These are phyloP conservation scores for Benitochromis conjunctus DNA, from an alignment of 2,113 vertebrate genomes.

Conservation along the genomic window DNA sequence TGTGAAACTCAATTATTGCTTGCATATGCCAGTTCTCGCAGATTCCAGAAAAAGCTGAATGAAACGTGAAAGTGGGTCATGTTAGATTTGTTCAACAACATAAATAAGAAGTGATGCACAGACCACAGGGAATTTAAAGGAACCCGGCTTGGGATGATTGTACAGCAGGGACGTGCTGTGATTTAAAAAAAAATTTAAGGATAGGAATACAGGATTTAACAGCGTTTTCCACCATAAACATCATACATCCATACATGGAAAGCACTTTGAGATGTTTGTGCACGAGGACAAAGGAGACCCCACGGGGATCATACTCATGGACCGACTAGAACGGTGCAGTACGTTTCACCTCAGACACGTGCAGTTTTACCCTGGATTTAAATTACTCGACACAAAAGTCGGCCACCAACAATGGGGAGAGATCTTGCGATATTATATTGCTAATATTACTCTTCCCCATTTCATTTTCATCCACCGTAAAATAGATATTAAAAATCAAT, in stretches of 20 bases:
- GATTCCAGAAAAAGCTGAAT: neutral
- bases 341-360: neutral
- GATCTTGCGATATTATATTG: neutral
- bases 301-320: neutral
- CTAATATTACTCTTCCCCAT: neutral
- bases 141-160: neutral
- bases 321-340: neutral
- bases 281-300: neutral
- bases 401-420: neutral
- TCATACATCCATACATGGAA: neutral
- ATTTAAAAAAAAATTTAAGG: neutral
- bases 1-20: slow-evolving; percentile 8
- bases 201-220: neutral
- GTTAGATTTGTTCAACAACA: slow-evolving; percentile 29
- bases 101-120: slow-evolving; percentile 17
- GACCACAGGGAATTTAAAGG: slow-evolving; percentile 1
- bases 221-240: neutral
- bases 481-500: neutral
- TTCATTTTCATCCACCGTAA: neutral
- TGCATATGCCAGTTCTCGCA: neutral
- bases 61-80: slow-evolving; percentile 39
- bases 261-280: neutral
- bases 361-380: neutral
- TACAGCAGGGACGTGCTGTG: neutral
- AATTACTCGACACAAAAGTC: neutral